phyloP scores from a whole-genome alignment of 2,113 vertebrate genomes.

The Brachyhypopomus occidentalis region DNA sequence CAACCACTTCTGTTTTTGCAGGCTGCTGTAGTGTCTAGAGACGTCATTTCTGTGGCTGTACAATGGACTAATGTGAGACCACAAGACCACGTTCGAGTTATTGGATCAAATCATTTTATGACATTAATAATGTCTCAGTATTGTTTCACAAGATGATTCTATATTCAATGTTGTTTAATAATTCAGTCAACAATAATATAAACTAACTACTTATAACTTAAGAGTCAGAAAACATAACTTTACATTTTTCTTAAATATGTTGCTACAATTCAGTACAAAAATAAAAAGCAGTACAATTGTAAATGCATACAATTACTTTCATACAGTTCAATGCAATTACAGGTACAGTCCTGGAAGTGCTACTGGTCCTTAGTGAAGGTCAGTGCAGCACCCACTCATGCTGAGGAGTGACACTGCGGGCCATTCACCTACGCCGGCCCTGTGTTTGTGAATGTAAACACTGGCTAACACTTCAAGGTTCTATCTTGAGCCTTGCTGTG shows the following conservation, averaged over 20 bases:
- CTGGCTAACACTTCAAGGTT: conserved; percentile 1
- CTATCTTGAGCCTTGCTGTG: neutral
- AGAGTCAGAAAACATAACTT: conserved; percentile 74
- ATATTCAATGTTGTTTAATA: conserved; percentile 63
- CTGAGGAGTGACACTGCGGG: neutral
- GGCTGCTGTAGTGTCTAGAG: neutral
- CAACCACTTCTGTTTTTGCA: conserved; percentile 35
- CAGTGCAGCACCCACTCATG: neutral
- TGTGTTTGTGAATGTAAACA: neutral
- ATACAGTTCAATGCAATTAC: conserved; percentile 60
- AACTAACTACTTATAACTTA: conserved; percentile 79
- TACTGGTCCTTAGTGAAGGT: neutral
- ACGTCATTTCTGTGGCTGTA: neutral
- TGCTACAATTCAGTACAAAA: conserved; percentile 80
- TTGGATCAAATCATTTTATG: neutral
- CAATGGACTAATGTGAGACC: neutral
- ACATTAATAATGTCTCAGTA: neutral
- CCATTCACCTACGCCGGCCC: neutral
- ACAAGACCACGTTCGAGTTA: conserved; percentile 8
- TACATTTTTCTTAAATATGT: conserved; percentile 79
- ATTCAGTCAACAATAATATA: conserved; percentile 74
- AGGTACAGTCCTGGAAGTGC: conserved; percentile 25
- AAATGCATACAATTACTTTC: conserved; percentile 64
- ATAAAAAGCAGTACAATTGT: conserved; percentile 74
- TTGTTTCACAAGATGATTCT: conserved; percentile 57